Evolutionary conservation across 2,113 vertebrate species (phyloP).

Genomic region (Furnarius figulus): DNA sequence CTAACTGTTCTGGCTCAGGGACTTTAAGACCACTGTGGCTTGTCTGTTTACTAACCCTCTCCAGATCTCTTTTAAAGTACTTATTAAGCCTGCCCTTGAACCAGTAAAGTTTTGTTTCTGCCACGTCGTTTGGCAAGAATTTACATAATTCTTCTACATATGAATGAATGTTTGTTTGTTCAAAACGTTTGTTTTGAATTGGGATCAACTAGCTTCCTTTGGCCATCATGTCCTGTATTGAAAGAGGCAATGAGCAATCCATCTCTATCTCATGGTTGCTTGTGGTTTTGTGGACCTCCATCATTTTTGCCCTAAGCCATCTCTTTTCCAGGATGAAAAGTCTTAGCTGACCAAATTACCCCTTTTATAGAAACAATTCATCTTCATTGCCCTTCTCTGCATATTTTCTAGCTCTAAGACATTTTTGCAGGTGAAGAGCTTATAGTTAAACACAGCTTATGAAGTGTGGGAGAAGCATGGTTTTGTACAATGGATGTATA

Average conservation of each 20-base stretch:
- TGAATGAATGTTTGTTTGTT: not conserved
- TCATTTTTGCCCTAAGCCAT: not conserved
- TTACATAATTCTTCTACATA: not conserved
- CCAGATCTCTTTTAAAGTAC: not conserved
- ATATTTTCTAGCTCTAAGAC: not conserved
- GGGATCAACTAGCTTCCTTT: not conserved
- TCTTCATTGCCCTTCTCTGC: not conserved
- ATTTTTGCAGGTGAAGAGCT: not conserved
- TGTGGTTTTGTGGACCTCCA: not conserved
- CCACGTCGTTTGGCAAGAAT: not conserved
- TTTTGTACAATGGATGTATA: not conserved
- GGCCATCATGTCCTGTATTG: not conserved
- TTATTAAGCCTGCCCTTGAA: not conserved
- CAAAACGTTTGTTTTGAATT: not conserved
- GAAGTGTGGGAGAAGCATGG: not conserved
- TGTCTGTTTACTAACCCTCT: not conserved
- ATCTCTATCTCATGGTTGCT: not conserved
- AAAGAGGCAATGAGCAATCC: not conserved
- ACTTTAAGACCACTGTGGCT: not conserved
- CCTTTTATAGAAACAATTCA: not conserved
- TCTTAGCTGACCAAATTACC: not conserved
- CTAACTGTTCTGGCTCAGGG: not conserved
- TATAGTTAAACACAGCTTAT: not conserved
- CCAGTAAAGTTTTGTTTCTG: not conserved
- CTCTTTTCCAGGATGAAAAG: not conserved